Conservation (phyloP, 2,888 invertebrate genomes). For the Hemicrepidius hirtus region DNA sequence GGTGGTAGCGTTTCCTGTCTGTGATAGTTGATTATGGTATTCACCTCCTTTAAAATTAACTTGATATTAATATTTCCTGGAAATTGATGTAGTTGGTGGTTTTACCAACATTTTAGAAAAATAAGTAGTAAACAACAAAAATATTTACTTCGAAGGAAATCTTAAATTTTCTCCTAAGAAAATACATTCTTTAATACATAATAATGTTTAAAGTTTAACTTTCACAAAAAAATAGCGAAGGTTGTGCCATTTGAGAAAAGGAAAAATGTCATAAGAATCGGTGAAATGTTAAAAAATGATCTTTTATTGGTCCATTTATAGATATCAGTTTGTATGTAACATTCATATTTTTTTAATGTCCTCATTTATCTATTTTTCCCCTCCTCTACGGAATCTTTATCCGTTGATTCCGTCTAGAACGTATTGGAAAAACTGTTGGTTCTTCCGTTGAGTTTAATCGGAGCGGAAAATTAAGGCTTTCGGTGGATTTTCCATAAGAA, state of each 20-base stretch:
- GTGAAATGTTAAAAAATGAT: slow-evolving; percentile 17
- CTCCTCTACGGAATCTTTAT: neutral
- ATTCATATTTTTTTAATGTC: neutral
- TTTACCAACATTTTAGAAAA: too few species aligned
- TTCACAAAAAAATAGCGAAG: slow-evolving; percentile 9
- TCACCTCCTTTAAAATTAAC: too few species aligned
- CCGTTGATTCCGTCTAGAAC: neutral
- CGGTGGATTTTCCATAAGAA: too few species aligned
- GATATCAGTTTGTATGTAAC: neutral
- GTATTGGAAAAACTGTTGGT: too few species aligned
- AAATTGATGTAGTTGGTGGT: too few species aligned
- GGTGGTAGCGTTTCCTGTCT: neutral
- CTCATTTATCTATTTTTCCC: neutral
- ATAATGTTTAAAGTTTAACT: neutral
- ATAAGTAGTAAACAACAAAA: too few species aligned
- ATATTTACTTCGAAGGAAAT: too few species aligned
- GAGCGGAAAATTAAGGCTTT: slow-evolving; percentile 2
- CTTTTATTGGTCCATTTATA: slow-evolving; percentile 13
- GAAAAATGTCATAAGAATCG: neutral
- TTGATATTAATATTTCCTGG: too few species aligned
- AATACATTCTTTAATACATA: too few species aligned
- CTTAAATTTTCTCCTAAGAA: too few species aligned
- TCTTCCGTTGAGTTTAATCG: neutral
- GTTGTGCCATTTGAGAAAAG: slow-evolving; percentile 15
- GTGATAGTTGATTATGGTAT: too few species aligned